Evolutionary conservation across 2,888 invertebrate species (phyloP).

Genomic region (Mesochorus sp.): DNA sequence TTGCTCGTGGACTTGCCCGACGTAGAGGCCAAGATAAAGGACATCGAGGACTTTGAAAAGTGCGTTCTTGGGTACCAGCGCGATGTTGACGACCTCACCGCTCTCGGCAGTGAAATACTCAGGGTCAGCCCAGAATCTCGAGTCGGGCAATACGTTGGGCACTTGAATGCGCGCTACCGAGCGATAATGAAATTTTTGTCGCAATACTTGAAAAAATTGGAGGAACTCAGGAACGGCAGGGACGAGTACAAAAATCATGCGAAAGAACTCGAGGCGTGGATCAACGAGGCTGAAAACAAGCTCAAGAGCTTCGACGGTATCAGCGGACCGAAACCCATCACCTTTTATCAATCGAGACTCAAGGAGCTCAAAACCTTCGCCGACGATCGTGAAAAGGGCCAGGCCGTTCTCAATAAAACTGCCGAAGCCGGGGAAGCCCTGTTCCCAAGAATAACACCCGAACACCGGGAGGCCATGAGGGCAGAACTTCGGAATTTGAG

Average conservation of each 20-base stretch:
- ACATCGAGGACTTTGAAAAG: slow-evolving; percentile 86
- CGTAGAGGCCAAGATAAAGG: slow-evolving; percentile 87
- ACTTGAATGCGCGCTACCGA: slow-evolving; percentile 90
- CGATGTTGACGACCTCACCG: slow-evolving; percentile 87
- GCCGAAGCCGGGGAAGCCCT: slow-evolving; percentile 94
- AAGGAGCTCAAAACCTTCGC: slow-evolving; percentile 89
- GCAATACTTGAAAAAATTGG: slow-evolving; percentile 88
- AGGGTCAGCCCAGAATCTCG: slow-evolving; percentile 92
- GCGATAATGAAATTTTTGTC: slow-evolving; percentile 88
- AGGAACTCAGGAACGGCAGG: slow-evolving; percentile 88
- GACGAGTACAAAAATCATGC: slow-evolving; percentile 84
- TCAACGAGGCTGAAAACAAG: slow-evolving; percentile 89
- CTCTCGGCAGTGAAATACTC: slow-evolving; percentile 88
- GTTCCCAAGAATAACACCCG: slow-evolving; percentile 93
- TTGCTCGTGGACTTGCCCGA: slow-evolving; percentile 87
- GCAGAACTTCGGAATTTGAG: slow-evolving; percentile 91
- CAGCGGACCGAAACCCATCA: slow-evolving; percentile 90
- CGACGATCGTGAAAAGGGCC: slow-evolving; percentile 91
- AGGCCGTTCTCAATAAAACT: slow-evolving; percentile 89
- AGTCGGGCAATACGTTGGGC: slow-evolving; percentile 90
- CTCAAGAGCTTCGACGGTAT: slow-evolving; percentile 89
- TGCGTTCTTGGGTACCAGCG: slow-evolving; percentile 86
- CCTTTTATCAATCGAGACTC: slow-evolving; percentile 86
- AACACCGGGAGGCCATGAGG: slow-evolving; percentile 93
- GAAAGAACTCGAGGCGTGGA: slow-evolving; percentile 89